phyloP scores from a whole-genome alignment of 2,888 invertebrate species.

The Brassicogethes aeneus region DNA sequence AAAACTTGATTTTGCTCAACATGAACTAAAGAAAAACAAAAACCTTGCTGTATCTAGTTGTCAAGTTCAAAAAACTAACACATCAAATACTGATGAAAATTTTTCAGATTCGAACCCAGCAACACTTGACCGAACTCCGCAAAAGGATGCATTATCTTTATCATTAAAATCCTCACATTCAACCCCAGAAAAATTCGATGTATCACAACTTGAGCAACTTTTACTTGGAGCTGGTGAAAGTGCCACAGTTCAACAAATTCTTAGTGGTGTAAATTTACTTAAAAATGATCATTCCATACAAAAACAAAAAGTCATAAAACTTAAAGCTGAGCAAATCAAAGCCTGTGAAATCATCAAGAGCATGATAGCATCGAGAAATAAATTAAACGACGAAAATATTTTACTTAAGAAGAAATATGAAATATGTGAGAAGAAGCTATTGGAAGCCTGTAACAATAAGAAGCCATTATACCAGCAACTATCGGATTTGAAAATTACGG shows the following conservation, averaged over 20 bases:
- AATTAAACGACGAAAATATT: conserved; percentile 31
- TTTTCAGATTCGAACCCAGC: conserved; percentile 37
- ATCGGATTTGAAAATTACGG: no score
- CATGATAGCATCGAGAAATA: conserved; percentile 33
- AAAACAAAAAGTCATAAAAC: conserved; percentile 28
- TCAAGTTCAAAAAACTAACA: conserved; percentile 17
- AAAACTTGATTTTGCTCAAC: conserved; percentile 30
- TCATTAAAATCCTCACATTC: conserved; percentile 10
- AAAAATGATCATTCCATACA: conserved; percentile 21
- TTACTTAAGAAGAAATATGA: conserved; percentile 25
- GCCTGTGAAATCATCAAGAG: conserved; percentile 38
- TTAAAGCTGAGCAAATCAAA: conserved; percentile 37
- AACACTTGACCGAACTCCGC: conserved; percentile 32
- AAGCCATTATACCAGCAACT: no score
- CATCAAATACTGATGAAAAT: conserved; percentile 32
- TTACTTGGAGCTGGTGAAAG: conserved; percentile 9
- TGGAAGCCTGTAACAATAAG: no score
- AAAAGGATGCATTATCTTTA: conserved; percentile 19
- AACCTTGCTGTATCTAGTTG: conserved; percentile 30
- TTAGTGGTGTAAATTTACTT: conserved; percentile 14
- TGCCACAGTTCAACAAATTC: conserved; percentile 15
- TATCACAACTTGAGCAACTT: conserved; percentile 4
- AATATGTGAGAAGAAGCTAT: background rate
- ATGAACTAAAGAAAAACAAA: conserved; percentile 34
- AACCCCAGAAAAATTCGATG: conserved; percentile 14